phyloP scores from a whole-genome alignment of 2,113 vertebrate species.

The Pseudorectes ferrugineus region DNA sequence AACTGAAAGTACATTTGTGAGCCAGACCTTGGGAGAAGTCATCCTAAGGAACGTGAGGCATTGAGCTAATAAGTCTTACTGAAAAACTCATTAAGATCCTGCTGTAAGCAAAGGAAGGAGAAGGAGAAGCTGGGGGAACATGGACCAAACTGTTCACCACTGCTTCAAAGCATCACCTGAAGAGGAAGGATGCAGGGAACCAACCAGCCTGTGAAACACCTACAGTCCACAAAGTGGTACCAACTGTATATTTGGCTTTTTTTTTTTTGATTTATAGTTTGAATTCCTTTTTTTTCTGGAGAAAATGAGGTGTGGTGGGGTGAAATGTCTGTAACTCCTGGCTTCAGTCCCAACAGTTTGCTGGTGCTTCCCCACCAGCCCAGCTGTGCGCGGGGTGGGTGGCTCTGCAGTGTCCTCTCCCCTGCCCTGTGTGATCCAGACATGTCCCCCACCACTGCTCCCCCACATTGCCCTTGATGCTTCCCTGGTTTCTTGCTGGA shows the following conservation, averaged over 20 bases:
- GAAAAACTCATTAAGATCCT: neutral
- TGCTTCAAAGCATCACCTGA: neutral
- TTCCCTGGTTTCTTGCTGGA: neutral
- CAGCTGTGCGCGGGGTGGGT: fast-evolving
- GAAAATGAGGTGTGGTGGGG: neutral
- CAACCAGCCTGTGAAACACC: neutral
- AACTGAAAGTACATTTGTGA: neutral
- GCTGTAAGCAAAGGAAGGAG: neutral
- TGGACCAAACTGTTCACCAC: neutral
- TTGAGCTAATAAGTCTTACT: neutral
- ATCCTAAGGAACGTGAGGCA: neutral
- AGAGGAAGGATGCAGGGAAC: neutral
- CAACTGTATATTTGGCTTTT: neutral
- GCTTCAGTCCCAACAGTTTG: neutral
- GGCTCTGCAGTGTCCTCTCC: neutral
- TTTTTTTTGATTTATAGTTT: neutral
- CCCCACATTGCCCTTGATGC: fast-evolving
- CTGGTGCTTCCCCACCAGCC: neutral
- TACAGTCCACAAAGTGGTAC: neutral
- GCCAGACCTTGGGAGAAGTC: neutral
- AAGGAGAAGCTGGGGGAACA: neutral
- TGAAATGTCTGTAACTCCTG: fast-evolving
- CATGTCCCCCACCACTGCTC: fast-evolving
- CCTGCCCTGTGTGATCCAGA: neutral
- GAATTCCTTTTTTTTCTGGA: neutral